Percentiles rank a stretch among this genome's conserved stretches.
phyloP scores from a whole-genome alignment of 1,140 invertebrate species.

The Brachionus manjavacas region DNA sequence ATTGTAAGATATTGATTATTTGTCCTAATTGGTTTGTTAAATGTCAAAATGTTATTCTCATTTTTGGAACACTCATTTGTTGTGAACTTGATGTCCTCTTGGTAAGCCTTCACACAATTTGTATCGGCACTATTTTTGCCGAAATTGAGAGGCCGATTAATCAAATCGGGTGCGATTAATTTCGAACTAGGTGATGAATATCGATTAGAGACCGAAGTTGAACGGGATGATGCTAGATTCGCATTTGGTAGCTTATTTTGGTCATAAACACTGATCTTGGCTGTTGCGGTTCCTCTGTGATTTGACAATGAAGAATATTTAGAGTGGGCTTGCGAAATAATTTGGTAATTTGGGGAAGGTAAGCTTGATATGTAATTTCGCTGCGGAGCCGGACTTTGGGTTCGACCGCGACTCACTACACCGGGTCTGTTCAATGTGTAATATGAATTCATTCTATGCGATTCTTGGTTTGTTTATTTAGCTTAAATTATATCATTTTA shows the following conservation, averaged over 20 bases:
- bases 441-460: not conserved
- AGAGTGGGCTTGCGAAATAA: not conserved
- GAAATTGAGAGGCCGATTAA: not conserved
- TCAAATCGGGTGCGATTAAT: not conserved
- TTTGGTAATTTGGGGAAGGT: not conserved
- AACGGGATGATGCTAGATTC: not conserved
- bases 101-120: not conserved
- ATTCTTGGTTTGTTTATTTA: not conserved
- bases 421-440: not conserved
- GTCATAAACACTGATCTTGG: not conserved
- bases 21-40: not conserved
- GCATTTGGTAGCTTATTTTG: not conserved
- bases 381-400: constrained; percentile 1
- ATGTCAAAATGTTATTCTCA: not conserved
- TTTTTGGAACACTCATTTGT: not conserved
- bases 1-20: not conserved
- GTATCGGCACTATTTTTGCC: not conserved
- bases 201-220: not conserved
- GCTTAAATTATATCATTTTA: not conserved
- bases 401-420: not conserved
- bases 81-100: not conserved
- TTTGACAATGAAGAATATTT: not conserved
- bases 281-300: not conserved
- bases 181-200: not conserved
- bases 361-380: not conserved